These are phyloP conservation scores for Monopis laevigella DNA, from an alignment of 2,888 invertebrate genomes.

Conservation along the genomic window DNA sequence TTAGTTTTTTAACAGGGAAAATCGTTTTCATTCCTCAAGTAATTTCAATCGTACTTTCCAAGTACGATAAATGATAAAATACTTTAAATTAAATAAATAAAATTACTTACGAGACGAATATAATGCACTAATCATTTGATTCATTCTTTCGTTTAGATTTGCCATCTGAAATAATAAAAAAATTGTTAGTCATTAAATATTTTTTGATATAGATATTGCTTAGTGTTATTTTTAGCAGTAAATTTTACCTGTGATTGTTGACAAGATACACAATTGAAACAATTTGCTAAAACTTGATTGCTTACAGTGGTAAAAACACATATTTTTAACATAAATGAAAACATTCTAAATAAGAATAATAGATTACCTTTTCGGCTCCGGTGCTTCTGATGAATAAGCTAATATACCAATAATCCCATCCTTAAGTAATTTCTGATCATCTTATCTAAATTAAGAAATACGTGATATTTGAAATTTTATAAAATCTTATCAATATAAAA, in stretches of 20 bases:
- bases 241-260: conserved; percentile 46
- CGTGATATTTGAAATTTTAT: not conserved
- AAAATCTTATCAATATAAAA: too few species aligned
- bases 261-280: conserved; percentile 30
- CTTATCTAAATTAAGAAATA: conserved; percentile 1
- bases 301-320: conserved; percentile 26
- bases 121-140: conserved; percentile 47
- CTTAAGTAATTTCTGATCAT: not conserved
- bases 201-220: not conserved
- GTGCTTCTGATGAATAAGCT: not conserved
- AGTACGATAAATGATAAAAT: too few species aligned
- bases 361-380: not conserved
- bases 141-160: conserved; percentile 48
- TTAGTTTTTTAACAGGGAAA: too few species aligned
- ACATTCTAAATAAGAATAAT: not conserved
- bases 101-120: conserved; percentile 50
- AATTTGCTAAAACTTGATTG: conserved; percentile 31
- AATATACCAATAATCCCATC: not conserved
- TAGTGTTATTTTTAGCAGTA: not conserved
- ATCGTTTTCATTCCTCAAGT: too few species aligned
- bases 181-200: not conserved
- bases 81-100: too few species aligned
- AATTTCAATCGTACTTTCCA: too few species aligned
- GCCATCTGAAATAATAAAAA: conserved; percentile 32
- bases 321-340: not conserved